phyloP scores from a whole-genome alignment of 2,113 vertebrate genomes.

The Monarcha castaneiventris region DNA sequence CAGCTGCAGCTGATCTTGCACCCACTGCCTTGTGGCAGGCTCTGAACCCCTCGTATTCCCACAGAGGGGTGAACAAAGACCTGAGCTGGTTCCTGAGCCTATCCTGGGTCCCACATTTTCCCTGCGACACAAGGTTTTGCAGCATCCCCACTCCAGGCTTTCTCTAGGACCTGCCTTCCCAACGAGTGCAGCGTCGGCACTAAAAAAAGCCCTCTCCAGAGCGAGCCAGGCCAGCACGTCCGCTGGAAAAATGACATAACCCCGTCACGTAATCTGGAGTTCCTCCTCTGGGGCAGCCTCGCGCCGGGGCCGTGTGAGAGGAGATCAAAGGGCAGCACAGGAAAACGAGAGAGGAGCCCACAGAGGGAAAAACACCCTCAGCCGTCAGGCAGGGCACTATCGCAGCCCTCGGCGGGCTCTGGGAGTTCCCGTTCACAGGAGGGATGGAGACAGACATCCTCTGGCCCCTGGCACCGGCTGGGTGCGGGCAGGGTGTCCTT shows the following conservation, averaged over 20 bases:
- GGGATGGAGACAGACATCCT: slow-evolving; percentile 46
- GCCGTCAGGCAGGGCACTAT: not conserved
- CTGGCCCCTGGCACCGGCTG: not conserved
- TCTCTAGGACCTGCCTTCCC: not conserved
- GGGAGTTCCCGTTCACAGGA: slow-evolving; percentile 20
- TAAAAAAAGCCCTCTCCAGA: not conserved
- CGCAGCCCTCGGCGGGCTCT: not conserved
- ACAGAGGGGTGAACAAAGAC: not conserved
- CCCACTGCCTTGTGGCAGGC: not conserved
- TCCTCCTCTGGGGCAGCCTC: slow-evolving; percentile 36
- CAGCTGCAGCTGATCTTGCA: not conserved
- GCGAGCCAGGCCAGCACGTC: not conserved
- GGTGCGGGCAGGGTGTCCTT: not conserved
- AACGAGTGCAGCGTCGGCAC: fast-evolving
- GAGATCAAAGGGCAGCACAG: slow-evolving; percentile 59
- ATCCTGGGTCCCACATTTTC: not conserved
- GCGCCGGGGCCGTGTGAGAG: not conserved
- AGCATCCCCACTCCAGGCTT: not conserved
- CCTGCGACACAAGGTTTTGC: not conserved
- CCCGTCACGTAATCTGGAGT: slow-evolving; percentile 32
- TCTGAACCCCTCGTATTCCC: not conserved
- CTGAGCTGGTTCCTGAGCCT: not conserved
- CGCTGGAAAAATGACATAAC: slow-evolving; percentile 67
- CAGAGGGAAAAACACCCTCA: slow-evolving; percentile 31
- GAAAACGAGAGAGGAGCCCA: not conserved